Conservation (phyloP, 2,113 vertebrate species). For the Bucco capensis region DNA sequence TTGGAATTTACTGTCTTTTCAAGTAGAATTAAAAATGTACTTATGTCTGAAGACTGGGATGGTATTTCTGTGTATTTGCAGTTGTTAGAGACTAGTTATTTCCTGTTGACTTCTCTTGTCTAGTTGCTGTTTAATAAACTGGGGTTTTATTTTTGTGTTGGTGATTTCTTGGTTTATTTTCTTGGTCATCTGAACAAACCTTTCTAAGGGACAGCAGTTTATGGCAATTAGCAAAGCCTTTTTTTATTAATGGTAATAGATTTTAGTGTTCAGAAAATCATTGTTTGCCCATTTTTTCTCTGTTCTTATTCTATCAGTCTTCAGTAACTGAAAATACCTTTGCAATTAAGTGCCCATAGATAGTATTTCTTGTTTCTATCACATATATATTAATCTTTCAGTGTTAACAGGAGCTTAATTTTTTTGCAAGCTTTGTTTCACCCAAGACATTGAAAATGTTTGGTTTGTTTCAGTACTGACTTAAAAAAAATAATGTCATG, state of each 20-base stretch:
- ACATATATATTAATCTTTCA: background rate
- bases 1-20: background rate
- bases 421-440: background rate
- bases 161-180: background rate
- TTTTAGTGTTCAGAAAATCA: background rate
- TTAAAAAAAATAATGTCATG: background rate
- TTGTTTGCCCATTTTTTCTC: background rate
- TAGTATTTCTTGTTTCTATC: background rate
- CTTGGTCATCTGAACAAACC: background rate
- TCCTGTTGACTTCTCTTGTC: background rate
- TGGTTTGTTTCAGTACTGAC: background rate
- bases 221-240: background rate
- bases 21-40: background rate
- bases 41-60: background rate
- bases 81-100: background rate
- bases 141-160: background rate
- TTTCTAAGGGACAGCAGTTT: background rate
- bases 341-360: background rate
- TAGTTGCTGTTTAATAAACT: background rate
- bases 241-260: background rate
- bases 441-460: background rate
- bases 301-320: background rate
- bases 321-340: background rate
- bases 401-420: background rate
- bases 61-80: background rate